Conservation (phyloP, 2,113 vertebrate species). For the Rhegmatorhina hoffmannsi region DNA sequence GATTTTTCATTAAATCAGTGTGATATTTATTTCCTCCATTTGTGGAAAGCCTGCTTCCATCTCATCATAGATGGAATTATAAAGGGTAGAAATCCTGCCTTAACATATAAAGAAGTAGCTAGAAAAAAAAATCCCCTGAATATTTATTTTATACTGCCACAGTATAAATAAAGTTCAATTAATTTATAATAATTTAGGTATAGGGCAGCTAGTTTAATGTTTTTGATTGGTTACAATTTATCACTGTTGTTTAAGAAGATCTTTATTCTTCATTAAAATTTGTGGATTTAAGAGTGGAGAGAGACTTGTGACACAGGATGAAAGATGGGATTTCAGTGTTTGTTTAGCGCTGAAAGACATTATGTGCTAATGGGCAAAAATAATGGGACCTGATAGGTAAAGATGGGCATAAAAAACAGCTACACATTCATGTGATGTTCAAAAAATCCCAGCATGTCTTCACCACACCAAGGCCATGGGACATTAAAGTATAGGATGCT, state of each 20-base stretch:
- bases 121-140: not conserved
- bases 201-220: not conserved
- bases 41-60: not conserved
- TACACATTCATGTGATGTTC: not conserved
- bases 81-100: not conserved
- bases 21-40: not conserved
- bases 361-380: not conserved
- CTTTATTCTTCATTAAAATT: not conserved
- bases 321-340: not conserved
- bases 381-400: not conserved
- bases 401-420: rapidly evolving
- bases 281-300: not conserved
- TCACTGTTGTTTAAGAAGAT: not conserved
- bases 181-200: not conserved
- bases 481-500: not conserved
- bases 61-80: not conserved
- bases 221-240: not conserved
- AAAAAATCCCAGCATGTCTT: not conserved
- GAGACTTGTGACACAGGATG: not conserved
- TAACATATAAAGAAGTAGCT: not conserved
- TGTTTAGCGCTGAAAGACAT: not conserved
- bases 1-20: not conserved
- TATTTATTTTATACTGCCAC: not conserved
- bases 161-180: not conserved
- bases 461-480: not conserved